Conservation (phyloP, 2,888 invertebrate genomes). For the Neoitamus cyanurus region DNA sequence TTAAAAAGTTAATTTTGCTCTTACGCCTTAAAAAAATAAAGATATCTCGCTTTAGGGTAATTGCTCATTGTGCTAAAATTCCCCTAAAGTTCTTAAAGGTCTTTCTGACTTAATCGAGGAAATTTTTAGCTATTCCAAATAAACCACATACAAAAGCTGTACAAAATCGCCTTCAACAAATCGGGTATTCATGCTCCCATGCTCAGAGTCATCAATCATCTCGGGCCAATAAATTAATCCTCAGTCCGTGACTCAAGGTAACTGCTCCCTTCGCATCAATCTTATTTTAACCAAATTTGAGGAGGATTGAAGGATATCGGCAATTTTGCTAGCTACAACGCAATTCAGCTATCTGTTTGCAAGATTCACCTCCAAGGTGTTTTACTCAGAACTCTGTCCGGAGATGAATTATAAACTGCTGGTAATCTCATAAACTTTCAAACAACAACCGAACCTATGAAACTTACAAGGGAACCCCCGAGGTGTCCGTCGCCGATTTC, state of each 20-base stretch:
- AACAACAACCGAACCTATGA: no score
- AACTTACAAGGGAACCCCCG: no score
- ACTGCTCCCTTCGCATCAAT: neutral
- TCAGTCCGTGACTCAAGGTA: neutral
- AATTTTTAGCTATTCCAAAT: neutral
- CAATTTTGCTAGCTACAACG: neutral
- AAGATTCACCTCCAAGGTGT: neutral
- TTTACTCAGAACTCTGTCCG: neutral
- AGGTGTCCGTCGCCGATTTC: no score
- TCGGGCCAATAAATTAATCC: neutral
- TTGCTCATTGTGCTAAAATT: neutral
- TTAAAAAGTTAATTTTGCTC: neutral
- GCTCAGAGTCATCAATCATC: neutral
- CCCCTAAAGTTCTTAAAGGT: neutral
- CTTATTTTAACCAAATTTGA: neutral
- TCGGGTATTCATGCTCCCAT: neutral
- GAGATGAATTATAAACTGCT: neutral
- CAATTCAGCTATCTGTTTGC: neutral
- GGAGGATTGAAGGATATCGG: neutral
- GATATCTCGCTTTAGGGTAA: neutral
- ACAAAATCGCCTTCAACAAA: neutral
- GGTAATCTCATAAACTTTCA: no score
- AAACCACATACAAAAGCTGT: neutral
- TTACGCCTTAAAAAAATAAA: neutral
- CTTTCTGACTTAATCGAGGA: neutral